Evolutionary conservation across 2,113 vertebrate genomes (phyloP).

Genomic region (Cheilinus undulatus): DNA sequence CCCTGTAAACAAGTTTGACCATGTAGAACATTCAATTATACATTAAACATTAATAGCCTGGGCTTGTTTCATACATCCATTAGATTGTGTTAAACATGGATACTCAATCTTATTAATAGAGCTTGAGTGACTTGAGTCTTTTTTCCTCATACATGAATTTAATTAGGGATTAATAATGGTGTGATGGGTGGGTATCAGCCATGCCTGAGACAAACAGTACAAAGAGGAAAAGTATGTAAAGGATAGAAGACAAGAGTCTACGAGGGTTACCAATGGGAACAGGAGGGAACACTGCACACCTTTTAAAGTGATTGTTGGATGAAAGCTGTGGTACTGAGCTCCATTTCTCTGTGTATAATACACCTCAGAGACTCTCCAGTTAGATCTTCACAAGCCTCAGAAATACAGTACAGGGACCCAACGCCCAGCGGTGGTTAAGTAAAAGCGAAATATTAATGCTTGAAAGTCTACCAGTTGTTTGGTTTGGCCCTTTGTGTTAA

Average conservation of each 20-base stretch:
- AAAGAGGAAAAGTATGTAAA: background rate
- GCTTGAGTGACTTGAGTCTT: conserved; percentile 66
- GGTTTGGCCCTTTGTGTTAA: conserved; percentile 39
- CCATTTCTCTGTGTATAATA: conserved; percentile 68
- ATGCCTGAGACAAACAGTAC: conserved; percentile 19
- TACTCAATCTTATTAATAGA: conserved; percentile 81
- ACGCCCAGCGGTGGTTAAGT: conserved; percentile 41
- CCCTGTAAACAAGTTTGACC: conserved; percentile 78
- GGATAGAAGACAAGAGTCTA: conserved; percentile 12
- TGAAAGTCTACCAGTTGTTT: conserved; percentile 48
- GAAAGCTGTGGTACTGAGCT: conserved; percentile 51
- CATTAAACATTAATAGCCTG: conserved; percentile 83
- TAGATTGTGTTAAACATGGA: conserved; percentile 73
- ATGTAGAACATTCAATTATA: conserved; percentile 85
- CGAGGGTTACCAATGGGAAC: conserved; percentile 12
- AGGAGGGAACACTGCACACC: conserved; percentile 37
- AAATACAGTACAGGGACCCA: conserved; percentile 56
- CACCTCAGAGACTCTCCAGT: conserved; percentile 55
- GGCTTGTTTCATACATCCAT: conserved; percentile 80
- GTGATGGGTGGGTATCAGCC: conserved; percentile 43
- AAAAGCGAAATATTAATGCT: conserved; percentile 21
- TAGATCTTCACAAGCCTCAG: conserved; percentile 56
- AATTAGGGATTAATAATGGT: conserved; percentile 67
- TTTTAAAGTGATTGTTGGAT: conserved; percentile 63
- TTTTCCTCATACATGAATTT: conserved; percentile 53